Conservation (phyloP, 2,888 invertebrate genomes). For the Coenonympha arcania region DNA sequence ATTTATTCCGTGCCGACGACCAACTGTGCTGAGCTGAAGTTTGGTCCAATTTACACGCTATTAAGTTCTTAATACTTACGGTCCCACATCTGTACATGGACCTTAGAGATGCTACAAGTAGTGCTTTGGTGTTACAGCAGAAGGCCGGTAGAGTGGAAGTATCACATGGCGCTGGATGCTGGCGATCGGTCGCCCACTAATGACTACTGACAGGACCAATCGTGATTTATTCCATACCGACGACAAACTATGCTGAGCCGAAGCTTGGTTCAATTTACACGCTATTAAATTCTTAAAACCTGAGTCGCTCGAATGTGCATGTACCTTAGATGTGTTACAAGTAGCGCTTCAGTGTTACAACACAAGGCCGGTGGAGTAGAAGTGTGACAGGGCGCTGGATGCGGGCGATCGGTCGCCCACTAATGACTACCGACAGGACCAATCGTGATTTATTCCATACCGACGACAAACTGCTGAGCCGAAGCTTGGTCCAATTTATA, state of each 20-base stretch:
- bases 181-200: constrained; percentile 55
- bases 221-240: constrained; percentile 61
- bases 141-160: constrained; percentile 14
- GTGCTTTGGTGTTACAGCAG: constrained; percentile 15
- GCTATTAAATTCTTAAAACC: no score
- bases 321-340: no score
- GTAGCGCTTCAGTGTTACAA: constrained; percentile 8
- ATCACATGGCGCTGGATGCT: constrained; percentile 34
- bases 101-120: no score
- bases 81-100: no score
- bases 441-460: not conserved
- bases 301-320: no score
- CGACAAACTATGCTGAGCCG: constrained; percentile 36
- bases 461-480: not conserved
- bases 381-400: no score
- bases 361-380: not conserved
- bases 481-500: not conserved
- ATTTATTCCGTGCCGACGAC: constrained; percentile 58
- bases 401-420: not conserved
- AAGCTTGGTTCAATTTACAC: constrained; percentile 20
- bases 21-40: constrained; percentile 34
- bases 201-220: constrained; percentile 55
- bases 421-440: not conserved
- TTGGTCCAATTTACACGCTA: not conserved
- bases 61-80: no score